A percentile compares a stretch with the other conserved stretches of the same genome.
Evolutionary conservation across 2,113 vertebrate species (phyloP).

Genomic region (Chelonoidis abingdonii): DNA sequence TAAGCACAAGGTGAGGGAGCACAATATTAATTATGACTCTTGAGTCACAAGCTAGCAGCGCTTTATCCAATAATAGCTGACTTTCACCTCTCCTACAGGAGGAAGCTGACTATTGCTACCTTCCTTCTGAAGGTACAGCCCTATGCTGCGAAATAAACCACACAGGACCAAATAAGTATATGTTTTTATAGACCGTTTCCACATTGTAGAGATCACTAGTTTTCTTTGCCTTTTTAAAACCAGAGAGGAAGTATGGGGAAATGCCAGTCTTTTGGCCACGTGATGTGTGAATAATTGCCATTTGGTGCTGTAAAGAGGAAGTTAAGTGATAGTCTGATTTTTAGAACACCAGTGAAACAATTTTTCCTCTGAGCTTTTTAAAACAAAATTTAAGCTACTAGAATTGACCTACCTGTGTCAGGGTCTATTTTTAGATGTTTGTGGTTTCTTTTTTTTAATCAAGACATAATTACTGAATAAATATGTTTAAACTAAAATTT

Average conservation of each 20-base stretch:
- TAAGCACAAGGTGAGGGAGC: background rate
- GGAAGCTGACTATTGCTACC: background rate
- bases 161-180: background rate
- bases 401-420: background rate
- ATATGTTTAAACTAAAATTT: background rate
- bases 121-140: background rate
- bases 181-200: fast-evolving
- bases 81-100: fast-evolving
- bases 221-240: background rate
- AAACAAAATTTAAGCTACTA: background rate
- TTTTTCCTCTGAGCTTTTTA: background rate
- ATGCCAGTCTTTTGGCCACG: background rate
- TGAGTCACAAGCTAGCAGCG: background rate
- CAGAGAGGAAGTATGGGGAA: background rate
- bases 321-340: fast-evolving
- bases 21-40: background rate
- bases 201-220: fast-evolving
- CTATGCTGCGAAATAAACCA: background rate
- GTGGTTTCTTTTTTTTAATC: background rate
- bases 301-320: background rate
- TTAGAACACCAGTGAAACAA: background rate
- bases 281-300: fast-evolving
- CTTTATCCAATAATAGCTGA: fast-evolving
- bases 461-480: background rate
- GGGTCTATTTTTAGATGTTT: background rate